phyloP scores from a whole-genome alignment of 2,797 vertebrate genomes.

The Vespertilio murinus region DNA sequence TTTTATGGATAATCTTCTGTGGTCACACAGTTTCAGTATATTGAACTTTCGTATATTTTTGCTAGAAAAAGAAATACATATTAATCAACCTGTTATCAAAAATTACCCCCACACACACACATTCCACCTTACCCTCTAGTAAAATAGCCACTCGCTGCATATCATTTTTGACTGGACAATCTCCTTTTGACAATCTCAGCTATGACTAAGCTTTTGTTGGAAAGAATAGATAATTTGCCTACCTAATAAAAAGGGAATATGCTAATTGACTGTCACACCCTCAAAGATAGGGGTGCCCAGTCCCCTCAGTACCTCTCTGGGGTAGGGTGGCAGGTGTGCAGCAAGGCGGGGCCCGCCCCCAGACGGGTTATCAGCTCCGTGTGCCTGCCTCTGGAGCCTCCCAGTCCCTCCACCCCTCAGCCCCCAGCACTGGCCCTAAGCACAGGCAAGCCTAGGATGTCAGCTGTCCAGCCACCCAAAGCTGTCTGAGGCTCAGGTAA shows the following conservation, averaged over 20 bases:
- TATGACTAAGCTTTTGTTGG: slow-evolving; percentile 64
- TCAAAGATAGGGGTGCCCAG: no score
- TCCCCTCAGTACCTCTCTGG: no score
- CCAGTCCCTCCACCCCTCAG: no score
- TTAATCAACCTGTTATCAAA: not conserved
- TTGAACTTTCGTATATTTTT: not conserved
- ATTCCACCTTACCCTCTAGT: not conserved
- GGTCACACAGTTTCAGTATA: not conserved
- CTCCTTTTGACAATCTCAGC: not conserved
- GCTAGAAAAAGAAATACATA: not conserved
- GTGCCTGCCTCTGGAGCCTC: no score
- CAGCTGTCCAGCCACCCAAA: no score
- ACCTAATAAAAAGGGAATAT: no score
- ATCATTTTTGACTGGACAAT: not conserved
- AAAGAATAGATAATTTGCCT: slow-evolving; percentile 53
- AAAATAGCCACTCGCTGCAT: not conserved
- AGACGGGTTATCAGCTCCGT: accelerated
- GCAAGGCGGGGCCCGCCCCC: no score
- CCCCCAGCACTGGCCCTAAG: no score
- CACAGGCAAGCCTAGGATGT: no score
- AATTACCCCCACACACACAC: not conserved
- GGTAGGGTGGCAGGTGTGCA: no score
- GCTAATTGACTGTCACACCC: no score
- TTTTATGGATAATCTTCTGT: not conserved
- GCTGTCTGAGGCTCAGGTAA: no score